Base-by-base conservation (phyloP, 2,888 invertebrate genomes). In the Orchesellides sinensis region DNA sequence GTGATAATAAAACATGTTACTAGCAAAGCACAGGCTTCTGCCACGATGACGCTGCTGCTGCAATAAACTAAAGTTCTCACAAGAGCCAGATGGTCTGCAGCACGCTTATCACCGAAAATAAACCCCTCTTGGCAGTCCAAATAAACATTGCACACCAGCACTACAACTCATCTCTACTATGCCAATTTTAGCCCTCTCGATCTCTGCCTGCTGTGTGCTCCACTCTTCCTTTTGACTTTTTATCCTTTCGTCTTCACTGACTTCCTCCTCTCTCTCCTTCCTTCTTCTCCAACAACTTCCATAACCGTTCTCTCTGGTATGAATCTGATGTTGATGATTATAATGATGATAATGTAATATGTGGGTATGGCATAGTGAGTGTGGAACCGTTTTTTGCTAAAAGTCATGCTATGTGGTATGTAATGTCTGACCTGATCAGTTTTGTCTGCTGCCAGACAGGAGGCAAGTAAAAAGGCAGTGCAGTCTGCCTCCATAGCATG, bases 81-180 rank as follows among this genome's bases (percentile, higher is more conserved):
- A 61, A 40, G 49, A 65, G 73, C 83, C 85, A 85, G 80, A 85
- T 85, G 85, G 83, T 85, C 83, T 81, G 70, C 77, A 83, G 80
- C 85, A 83, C 77, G 85, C 85, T 85, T 85, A 83, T 85, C 81
- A 82, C 81, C 84, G 84, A 84, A 86, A 86, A 86, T 84, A 84
- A 86, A 86, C 84, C 86, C 83, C 70, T 84, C 75, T 83, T 84
- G 83, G 86, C 84, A 86, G 83, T 86, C 83, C 86, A 86, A 86
- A 86, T 86, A 86, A 86, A 86, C 86, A 86, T 27, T 68, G 69
- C 74, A 73, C 73, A 83, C 78, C 83, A 83, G 81, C 81, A 78
- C 82, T 69, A 83, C 77, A 84, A 83, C 81, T 86, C 83, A 81
- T 84, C 77, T 84, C 78, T 77, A 70, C 83, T 84, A 83, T 75